Conservation (phyloP, 1,140 invertebrate genomes). For the Drosophila novamexicana region DNA sequence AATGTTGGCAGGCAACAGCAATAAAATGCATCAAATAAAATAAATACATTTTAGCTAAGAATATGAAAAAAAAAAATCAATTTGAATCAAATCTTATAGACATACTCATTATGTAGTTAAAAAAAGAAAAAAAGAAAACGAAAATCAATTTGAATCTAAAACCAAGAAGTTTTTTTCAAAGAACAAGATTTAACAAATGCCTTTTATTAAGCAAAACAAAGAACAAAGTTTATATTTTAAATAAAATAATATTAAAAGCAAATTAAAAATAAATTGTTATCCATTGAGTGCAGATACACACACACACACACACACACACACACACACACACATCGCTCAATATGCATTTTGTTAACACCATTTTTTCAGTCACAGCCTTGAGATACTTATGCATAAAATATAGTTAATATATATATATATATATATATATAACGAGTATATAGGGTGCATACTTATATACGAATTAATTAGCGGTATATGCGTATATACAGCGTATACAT, state of each 20-base stretch:
- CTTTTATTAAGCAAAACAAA: constrained; percentile 62
- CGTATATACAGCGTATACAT: constrained; percentile 55
- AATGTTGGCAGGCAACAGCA: constrained; percentile 41
- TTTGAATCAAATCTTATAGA: constrained; percentile 79
- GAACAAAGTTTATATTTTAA: constrained; percentile 70
- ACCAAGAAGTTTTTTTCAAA: constrained; percentile 35
- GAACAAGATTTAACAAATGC: constrained; percentile 64
- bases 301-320: constrained; percentile 22
- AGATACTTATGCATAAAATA: constrained; percentile 44
- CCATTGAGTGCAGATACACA: background rate
- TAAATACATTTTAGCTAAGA: constrained; percentile 55
- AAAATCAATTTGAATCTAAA: constrained; percentile 53
- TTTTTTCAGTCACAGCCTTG: constrained; percentile 46
- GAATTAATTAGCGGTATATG: constrained; percentile 25
- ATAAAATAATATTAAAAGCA: constrained; percentile 42
- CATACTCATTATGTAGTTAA: constrained; percentile 75
- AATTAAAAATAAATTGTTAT: no score
- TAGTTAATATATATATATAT: background rate
- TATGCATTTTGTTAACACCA: constrained; percentile 43
- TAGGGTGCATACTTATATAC: constrained; percentile 12
- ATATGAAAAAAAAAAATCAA: constrained; percentile 45
- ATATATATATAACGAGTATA: constrained; percentile 13
- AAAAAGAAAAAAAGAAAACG: background rate
- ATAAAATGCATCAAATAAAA: constrained; percentile 27
- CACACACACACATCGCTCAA: constrained; percentile 17